Percentiles rank a stretch among this genome's conserved stretches.
phyloP scores from a whole-genome alignment of 2,888 invertebrate species.

The Melanophora roralis region DNA sequence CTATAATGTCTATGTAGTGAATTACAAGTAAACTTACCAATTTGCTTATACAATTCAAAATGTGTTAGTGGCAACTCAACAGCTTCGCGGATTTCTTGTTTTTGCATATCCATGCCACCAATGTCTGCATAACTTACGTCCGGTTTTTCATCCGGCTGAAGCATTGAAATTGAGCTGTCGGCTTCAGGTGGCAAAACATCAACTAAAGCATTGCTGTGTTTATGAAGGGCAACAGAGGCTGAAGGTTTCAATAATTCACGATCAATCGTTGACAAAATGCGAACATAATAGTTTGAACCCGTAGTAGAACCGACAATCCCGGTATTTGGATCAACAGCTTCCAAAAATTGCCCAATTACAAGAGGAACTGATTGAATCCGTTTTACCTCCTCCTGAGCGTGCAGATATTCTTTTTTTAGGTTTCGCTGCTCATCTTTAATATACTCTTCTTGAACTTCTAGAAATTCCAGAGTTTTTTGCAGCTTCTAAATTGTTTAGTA shows the following conservation, averaged over 20 bases:
- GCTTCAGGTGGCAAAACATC: slow-evolving; percentile 99
- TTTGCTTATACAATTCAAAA: slow-evolving; percentile 98
- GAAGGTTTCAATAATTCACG: slow-evolving; percentile 97
- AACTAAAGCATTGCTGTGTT: slow-evolving; percentile 99
- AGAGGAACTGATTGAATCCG: slow-evolving; percentile 99
- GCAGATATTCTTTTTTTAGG: slow-evolving; percentile 98
- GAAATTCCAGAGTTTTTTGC: slow-evolving; percentile 96
- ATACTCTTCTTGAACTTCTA: slow-evolving; percentile 99
- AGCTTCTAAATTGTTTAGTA: slow-evolving; percentile 83
- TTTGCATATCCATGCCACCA: slow-evolving; percentile 99
- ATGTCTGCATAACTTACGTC: slow-evolving; percentile 98
- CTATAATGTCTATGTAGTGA: no score
- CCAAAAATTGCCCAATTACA: slow-evolving; percentile 99
- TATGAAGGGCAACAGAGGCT: slow-evolving; percentile 98
- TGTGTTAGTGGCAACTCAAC: slow-evolving; percentile 98
- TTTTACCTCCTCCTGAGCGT: slow-evolving; percentile 98
- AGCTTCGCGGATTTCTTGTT: slow-evolving; percentile 99
- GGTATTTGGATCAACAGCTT: slow-evolving; percentile 99
- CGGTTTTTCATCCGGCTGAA: slow-evolving; percentile 97
- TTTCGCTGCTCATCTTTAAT: slow-evolving; percentile 99
- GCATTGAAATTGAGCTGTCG: slow-evolving; percentile 99
- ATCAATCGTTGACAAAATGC: slow-evolving; percentile 98
- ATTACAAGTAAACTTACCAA: slow-evolving; percentile 85
- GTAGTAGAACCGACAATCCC: slow-evolving; percentile 99
- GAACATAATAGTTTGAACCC: slow-evolving; percentile 99